Evolutionary conservation across 1,140 invertebrate species (phyloP).

Genomic region (Meteorus sp.): DNA sequence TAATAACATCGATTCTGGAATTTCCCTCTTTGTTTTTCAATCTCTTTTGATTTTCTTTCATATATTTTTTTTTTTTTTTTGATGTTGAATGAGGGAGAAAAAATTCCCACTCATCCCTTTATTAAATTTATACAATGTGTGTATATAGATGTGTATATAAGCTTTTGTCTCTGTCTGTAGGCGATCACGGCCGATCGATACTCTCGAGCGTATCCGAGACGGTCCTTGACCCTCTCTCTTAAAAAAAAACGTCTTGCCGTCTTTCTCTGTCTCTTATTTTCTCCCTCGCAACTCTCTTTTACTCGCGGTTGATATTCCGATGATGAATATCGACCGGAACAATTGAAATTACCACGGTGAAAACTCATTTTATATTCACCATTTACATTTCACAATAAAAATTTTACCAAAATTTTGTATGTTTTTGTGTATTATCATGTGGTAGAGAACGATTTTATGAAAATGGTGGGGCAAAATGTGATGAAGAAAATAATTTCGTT

Average conservation of each 20-base stretch:
- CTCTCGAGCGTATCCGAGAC: constrained; percentile 29
- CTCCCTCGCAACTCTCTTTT: neutral
- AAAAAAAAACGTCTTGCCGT: constrained; percentile 12
- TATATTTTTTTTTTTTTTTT: too few species aligned
- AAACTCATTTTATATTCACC: neutral
- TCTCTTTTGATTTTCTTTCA: constrained; percentile 3
- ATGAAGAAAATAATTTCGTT: too few species aligned
- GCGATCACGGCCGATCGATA: constrained; percentile 31
- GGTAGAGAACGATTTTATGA: too few species aligned
- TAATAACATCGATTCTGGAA: too few species aligned
- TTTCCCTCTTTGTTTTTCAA: neutral
- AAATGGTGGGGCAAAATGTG: too few species aligned
- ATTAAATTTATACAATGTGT: too few species aligned
- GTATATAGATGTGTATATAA: neutral
- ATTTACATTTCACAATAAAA: too few species aligned
- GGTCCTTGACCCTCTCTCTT: constrained; percentile 31
- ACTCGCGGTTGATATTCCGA: constrained; percentile 8
- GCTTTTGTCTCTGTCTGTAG: neutral
- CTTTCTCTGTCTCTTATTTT: neutral
- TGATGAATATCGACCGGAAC: constrained; percentile 2
- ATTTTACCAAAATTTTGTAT: too few species aligned
- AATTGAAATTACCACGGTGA: neutral
- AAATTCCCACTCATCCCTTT: neutral
- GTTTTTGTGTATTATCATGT: too few species aligned
- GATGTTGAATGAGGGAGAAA: neutral